Evolutionary conservation across 2,797 vertebrate genomes (phyloP).

Genomic region (Microtus agrestis): DNA sequence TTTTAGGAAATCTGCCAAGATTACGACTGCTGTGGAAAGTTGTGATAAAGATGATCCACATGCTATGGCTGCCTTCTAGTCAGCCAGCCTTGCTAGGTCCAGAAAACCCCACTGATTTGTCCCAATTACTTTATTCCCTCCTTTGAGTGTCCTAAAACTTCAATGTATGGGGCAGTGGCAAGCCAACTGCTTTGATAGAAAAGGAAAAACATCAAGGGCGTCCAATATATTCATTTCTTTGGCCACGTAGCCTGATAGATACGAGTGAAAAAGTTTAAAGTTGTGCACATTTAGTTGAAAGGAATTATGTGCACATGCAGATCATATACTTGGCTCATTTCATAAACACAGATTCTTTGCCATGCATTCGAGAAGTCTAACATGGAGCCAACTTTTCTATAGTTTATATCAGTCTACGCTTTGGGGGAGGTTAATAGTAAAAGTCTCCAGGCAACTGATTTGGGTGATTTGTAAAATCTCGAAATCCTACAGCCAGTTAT

Average conservation of each 20-base stretch:
- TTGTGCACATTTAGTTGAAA: conserved; percentile 58
- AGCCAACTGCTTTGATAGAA: conserved; percentile 57
- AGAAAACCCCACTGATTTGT: conserved; percentile 65
- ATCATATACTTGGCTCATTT: conserved; percentile 73
- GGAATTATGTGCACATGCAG: conserved; percentile 66
- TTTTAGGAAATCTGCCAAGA: conserved; percentile 74
- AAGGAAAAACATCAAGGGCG: conserved; percentile 42
- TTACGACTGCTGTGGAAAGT: conserved; percentile 66
- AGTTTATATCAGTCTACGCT: conserved; percentile 66
- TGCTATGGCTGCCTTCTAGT: conserved; percentile 58
- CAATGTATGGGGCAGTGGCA: conserved; percentile 14
- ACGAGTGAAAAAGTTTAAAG: conserved; percentile 40
- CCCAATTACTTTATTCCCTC: conserved; percentile 66
- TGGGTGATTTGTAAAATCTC: conserved; percentile 70
- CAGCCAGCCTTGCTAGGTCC: conserved; percentile 35
- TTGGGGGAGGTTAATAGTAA: conserved; percentile 72
- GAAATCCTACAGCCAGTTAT: conserved; percentile 53
- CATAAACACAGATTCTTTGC: conserved; percentile 68
- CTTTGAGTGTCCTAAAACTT: conserved; percentile 55
- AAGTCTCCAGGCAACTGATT: conserved; percentile 60
- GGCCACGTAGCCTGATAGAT: background rate
- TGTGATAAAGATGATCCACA: conserved; percentile 62
- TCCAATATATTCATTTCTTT: conserved; percentile 22
- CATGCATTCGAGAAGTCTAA: conserved; percentile 67
- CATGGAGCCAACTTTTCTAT: conserved; percentile 70